Evolutionary conservation across 2,888 invertebrate species (phyloP), one percentile per base, ranked within the genome.

Genomic region (Deroplatys truncata): DNA sequence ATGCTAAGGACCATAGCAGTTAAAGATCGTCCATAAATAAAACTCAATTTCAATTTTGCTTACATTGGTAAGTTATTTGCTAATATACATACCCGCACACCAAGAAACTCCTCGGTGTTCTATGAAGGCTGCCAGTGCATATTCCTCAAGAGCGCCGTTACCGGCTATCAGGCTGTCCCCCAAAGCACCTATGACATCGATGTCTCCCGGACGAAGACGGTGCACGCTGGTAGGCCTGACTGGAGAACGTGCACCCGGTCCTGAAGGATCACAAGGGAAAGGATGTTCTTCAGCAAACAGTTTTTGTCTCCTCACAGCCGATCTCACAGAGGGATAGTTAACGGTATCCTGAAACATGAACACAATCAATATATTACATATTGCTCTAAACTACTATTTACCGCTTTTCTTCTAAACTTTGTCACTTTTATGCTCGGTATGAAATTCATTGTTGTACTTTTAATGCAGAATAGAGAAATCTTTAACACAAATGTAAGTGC

Each of bases 51-150:
- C n/a, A n/a, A n/a, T n/a, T n/a, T n/a, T n/a, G n/a, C n/a, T n/a
- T n/a, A n/a, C n/a, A n/a, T n/a, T 31, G 5, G 31, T 35, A 35
- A 35, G 35, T 35, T 43, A 43, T 43, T 13, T 10, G 43, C 13
- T 43, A 13, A 13, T 43, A 13, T 13, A 43, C 43, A 16, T 56
- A 96, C 96, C 96, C 91, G 95, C 95, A 93, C 96, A 96, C 96
- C 96, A 97, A 20, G 96, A 97, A 2, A 97, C 96, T 1, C 97
- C 97, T 88, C 97, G 93, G 91, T 96, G 95, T 92, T 97, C 97
- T 90, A 97, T 95, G 92, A 97, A 95, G 0, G 96, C 96, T 3
- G 97, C 96, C 5, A 96, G 93, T 0, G 97, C 96, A 92, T 94
- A 96, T 92, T 96, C 96, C 91, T 96, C 96, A 91, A 96, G 92